Percentiles rank a stretch among this genome's conserved stretches.
Evolutionary conservation across 1,140 invertebrate genomes (phyloP).

Genomic region (Leptinotarsa undecemlineata): DNA sequence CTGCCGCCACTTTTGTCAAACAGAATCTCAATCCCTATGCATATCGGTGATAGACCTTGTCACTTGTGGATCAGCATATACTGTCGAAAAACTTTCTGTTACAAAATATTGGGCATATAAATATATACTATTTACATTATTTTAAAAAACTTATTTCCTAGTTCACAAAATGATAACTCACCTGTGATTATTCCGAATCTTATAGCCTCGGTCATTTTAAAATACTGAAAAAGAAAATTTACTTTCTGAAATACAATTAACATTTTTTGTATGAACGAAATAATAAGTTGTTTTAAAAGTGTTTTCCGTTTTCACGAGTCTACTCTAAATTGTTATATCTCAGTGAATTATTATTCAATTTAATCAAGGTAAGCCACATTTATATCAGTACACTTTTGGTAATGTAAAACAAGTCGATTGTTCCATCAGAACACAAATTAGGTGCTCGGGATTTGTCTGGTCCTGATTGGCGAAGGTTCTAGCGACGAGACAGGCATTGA

Average conservation of each 20-base stretch:
- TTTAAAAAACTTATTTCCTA: too few relatives aligned
- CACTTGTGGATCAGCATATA: neutral
- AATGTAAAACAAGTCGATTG: neutral
- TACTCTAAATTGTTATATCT: too few relatives aligned
- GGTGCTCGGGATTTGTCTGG: too few relatives aligned
- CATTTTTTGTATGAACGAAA: too few relatives aligned
- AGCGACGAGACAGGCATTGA: too few relatives aligned
- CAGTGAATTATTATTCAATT: too few relatives aligned
- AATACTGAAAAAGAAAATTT: neutral
- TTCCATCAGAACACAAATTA: neutral
- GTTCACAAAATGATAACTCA: slow-evolving; percentile 14
- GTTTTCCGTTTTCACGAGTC: neutral
- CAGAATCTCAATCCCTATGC: too few relatives aligned
- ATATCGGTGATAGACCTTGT: neutral
- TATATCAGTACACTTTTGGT: too few relatives aligned
- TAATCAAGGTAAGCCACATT: too few relatives aligned
- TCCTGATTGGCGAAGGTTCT: too few relatives aligned
- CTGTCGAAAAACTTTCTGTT: neutral
- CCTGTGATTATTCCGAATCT: slow-evolving; percentile 36
- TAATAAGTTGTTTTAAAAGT: neutral
- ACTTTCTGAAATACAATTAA: too few relatives aligned
- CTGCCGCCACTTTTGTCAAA: too few relatives aligned
- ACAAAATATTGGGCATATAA: neutral
- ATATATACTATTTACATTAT: neutral
- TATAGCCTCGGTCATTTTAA: neutral